Conservation (phyloP, 2,797 vertebrate genomes). For the Antennarius maculatus region DNA sequence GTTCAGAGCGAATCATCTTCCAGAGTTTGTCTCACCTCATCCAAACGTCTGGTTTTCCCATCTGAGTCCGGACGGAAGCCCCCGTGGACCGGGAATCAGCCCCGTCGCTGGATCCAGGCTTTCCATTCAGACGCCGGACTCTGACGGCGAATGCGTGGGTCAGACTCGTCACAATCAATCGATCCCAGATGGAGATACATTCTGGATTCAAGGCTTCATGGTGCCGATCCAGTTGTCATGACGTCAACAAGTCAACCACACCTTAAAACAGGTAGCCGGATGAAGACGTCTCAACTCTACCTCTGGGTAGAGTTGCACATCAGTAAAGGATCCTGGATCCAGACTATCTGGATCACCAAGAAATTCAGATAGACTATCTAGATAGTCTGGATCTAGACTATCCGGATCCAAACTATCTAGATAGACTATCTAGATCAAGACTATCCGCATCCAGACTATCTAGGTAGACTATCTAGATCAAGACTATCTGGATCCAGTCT, state of each 20-base stretch:
- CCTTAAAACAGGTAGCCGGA: not conserved
- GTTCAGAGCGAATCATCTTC: constrained; percentile 8
- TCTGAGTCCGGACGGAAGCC: constrained; percentile 43
- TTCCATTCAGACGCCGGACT: constrained; percentile 38
- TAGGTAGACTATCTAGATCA: too few species aligned
- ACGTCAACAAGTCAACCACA: not conserved
- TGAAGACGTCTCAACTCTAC: too few species aligned
- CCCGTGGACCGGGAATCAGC: constrained; percentile 34
- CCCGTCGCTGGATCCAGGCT: constrained; percentile 21
- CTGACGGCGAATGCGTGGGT: constrained; percentile 9
- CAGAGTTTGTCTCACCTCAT: constrained; percentile 18
- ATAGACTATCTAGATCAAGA: too few species aligned
- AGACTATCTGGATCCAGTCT: too few species aligned
- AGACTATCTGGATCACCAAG: too few species aligned
- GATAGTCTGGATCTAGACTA: too few species aligned
- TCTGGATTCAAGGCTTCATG: constrained; percentile 7
- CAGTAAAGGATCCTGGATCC: too few species aligned
- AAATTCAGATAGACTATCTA: too few species aligned
- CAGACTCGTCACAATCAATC: constrained; percentile 27
- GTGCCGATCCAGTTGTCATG: not conserved
- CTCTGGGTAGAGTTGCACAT: too few species aligned
- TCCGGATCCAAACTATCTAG: too few species aligned
- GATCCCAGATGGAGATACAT: constrained; percentile 52
- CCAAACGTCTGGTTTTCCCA: constrained; percentile 54
- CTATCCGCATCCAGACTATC: too few species aligned